Evolutionary conservation across 30 jellyfish, hydroid and myxozoan genomes (phyloP), one percentile per base, ranked within the genome.

Genomic region (Phacellophora camtschatica): DNA sequence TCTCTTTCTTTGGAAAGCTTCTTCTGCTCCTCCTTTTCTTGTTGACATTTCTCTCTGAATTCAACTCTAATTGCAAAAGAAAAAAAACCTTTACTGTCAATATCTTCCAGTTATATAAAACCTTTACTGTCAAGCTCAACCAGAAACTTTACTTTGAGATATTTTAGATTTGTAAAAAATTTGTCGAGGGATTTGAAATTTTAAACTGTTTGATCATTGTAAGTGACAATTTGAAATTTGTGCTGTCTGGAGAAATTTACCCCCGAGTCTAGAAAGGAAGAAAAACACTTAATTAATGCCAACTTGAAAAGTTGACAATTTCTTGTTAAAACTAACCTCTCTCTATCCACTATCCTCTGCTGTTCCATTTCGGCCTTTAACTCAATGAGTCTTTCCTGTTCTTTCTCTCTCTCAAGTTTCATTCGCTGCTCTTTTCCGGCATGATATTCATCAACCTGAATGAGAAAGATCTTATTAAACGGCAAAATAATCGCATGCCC

Each of bases 401-500:
- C 86, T 29, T 77, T 61, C 36, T 69, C 76, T 23, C 62, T 64
- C 37, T 63, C 77, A 3, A 63, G 35, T 34, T 86, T 39, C 11
- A 28, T 30, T 71, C 72, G 62, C 41, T 50, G 51, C 36, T 81
- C 69, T 23, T 69, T 69, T 61, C 71, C 97, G 18, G 54, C 57
- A 11, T 82, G 89, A 73, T 82, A 73, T 10, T 33, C 51, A 2
- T 80, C 84, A 25, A 89, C 29, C 97, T 89, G n/a, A n/a, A n/a
- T n/a, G n/a, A n/a, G 74, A 22, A 87, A 74, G 37, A 63, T 0
- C 16, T 31, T 0, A 0, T 19, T 16, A 13, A 0, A 72, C 19
- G 62, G 15, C 0, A 49, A 30, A 24, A 1, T 72, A 0, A 28
- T 72, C 23, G 10, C 16, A 67, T 32, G n/a, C n/a, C n/a, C n/a